phyloP scores from a whole-genome alignment of 2,797 vertebrate genomes.

The Danionella dracula region DNA sequence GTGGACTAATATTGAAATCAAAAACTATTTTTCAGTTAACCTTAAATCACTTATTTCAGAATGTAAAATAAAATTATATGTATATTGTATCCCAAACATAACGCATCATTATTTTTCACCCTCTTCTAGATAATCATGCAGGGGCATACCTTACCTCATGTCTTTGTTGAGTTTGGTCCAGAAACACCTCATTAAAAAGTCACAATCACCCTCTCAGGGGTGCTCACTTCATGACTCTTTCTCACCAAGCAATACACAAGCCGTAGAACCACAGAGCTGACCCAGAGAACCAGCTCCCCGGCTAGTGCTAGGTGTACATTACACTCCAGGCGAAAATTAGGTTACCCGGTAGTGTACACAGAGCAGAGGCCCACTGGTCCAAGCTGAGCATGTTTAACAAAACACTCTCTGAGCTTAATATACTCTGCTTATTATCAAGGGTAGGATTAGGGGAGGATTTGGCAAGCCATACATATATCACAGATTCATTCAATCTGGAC shows the following conservation, averaged over 20 bases:
- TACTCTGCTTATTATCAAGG: constrained; percentile 63
- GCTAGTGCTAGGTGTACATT: constrained; percentile 61
- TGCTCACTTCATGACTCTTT: constrained; percentile 53
- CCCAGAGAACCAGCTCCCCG: constrained; percentile 47
- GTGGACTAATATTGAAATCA: no score
- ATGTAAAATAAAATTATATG: no score
- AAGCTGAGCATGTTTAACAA: constrained; percentile 58
- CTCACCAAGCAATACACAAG: constrained; percentile 24
- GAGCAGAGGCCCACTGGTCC: constrained; percentile 51
- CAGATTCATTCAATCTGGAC: constrained; percentile 64
- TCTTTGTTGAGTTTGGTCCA: constrained; percentile 61
- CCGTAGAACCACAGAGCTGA: constrained; percentile 45
- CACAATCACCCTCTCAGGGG: constrained; percentile 13
- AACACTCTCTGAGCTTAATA: constrained; percentile 61
- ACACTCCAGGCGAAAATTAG: constrained; percentile 73
- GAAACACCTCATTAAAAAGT: constrained; percentile 68
- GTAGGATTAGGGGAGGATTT: constrained; percentile 68
- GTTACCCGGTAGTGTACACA: constrained; percentile 64
- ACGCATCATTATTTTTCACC: background rate
- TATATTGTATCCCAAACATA: no score
- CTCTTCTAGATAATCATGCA: background rate
- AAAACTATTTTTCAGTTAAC: no score
- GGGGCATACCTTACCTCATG: constrained; percentile 11
- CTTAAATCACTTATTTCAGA: no score
- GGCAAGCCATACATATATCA: constrained; percentile 67